Conservation (phyloP, 53 echinoderm and acorn worm genomes). For the Holothuria scabra region DNA sequence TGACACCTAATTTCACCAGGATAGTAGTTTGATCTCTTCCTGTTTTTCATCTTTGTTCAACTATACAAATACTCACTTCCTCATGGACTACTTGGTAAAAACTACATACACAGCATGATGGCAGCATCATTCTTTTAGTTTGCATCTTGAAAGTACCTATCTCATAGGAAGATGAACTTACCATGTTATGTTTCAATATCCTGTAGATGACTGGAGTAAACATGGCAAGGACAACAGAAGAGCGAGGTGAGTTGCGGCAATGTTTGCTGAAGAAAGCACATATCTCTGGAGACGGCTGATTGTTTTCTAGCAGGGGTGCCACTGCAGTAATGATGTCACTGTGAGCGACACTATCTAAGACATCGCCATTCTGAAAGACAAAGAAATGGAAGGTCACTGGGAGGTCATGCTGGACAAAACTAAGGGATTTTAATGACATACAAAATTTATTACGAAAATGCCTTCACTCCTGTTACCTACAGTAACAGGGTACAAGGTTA, state of each 20-base stretch:
- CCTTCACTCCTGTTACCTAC: too few relatives aligned
- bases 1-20: too few relatives aligned
- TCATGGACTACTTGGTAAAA: not conserved
- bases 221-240: constrained; percentile 94
- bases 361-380: constrained; percentile 74
- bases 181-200: constrained; percentile 98
- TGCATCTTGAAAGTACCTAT: not conserved
- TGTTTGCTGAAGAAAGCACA: constrained; percentile 98
- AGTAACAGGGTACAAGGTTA: too few relatives aligned
- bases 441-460: too few relatives aligned
- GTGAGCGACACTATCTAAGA: constrained; percentile 84
- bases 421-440: too few relatives aligned
- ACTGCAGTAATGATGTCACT: constrained; percentile 90
- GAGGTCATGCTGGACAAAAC: too few relatives aligned
- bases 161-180: constrained; percentile 14
- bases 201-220: constrained; percentile 97
- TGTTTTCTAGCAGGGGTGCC: constrained; percentile 87
- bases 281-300: constrained; percentile 95
- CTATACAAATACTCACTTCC: too few relatives aligned
- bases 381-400: not conserved
- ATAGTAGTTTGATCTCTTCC: too few relatives aligned
- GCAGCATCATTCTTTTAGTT: not conserved
- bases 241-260: constrained; percentile 97
- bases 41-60: too few relatives aligned
- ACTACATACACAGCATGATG: not conserved